A percentile compares a stretch with the other conserved stretches of the same genome.
These are phyloP conservation scores for Myripristis jacobus DNA, from an alignment of 2,797 vertebrate species.

Conservation along the genomic window DNA sequence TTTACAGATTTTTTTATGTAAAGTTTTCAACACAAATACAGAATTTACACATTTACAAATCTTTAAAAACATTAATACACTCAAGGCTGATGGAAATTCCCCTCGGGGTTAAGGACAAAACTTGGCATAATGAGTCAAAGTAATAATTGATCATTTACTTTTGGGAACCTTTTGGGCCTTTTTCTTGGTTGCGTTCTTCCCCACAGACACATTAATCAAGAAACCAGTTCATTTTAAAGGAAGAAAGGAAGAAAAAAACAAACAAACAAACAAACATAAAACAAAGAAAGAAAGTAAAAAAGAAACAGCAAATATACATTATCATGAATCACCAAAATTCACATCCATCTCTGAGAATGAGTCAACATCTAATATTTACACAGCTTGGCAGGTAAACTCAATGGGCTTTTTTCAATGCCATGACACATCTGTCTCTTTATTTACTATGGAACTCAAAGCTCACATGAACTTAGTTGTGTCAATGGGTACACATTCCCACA, in stretches of 20 bases:
- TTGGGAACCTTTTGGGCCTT: slow-evolving; percentile 20
- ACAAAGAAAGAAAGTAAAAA: no score
- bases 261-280: no score
- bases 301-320: slow-evolving; percentile 48
- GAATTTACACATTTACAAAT: slow-evolving; percentile 85
- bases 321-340: slow-evolving; percentile 54
- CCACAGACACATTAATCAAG: slow-evolving; percentile 47
- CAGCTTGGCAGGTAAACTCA: slow-evolving; percentile 68
- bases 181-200: not conserved
- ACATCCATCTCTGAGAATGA: slow-evolving; percentile 76
- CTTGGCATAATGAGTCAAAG: not conserved
- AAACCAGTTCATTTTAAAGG: slow-evolving; percentile 56
- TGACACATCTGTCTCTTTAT: slow-evolving; percentile 73
- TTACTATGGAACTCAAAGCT: slow-evolving; percentile 71
- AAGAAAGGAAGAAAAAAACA: slow-evolving; percentile 42
- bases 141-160: slow-evolving; percentile 5
- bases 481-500: slow-evolving; percentile 66
- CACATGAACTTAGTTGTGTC: slow-evolving; percentile 76
- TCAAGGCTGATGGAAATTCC: slow-evolving; percentile 27
- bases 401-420: slow-evolving; percentile 71
- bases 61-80: slow-evolving; percentile 61
- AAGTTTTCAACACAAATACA: slow-evolving; percentile 83
- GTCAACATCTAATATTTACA: slow-evolving; percentile 75
- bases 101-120: slow-evolving; percentile 11
- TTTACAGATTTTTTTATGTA: slow-evolving; percentile 82